Evolutionary conservation across 1,140 invertebrate species (phyloP), one percentile per base, ranked within the genome.

Genomic region (Camponotus floridanus): DNA sequence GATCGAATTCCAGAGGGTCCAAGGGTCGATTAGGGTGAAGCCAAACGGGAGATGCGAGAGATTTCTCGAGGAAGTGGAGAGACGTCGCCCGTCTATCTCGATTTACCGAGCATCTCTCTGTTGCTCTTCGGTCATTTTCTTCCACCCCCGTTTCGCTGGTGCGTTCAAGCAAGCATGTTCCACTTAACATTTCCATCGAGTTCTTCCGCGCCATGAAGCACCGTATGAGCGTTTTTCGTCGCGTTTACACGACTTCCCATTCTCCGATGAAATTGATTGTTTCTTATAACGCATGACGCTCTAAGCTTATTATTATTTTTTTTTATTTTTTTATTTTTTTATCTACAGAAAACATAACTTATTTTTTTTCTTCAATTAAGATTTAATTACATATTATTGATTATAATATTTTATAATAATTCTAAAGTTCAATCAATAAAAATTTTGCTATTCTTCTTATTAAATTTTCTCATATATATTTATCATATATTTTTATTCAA

Each of bases 101-200:
- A 90, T 90, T 90, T 90, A 84, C 59, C 51, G 55, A 59, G 59
- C 76, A 59, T 73, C 83, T 39, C 62, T 90, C 68, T 88, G 86
- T 81, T 76, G 68, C 83, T 87, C 59, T 45, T 74, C 59, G 81
- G 61, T 78, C 76, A 89, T 90, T 90, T 90, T 78, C 76, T 59
- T 86, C 88, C 39, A 65, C 62, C 45, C 67, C 79, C 36, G 64
- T 65, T 59, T 71, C 15, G 68, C 61, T 21, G 33, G 21, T 78
- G 62, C 70, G 70, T 51, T 45, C 62, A 71, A 90, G 78, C 74
- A 76, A 81, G 33, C 76, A 83, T 71, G 65, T 87, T 74, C 13
- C 65, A 59, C 61, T 92, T 93, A 92, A 93, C 87, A 91, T 93
- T 93, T 93, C 88, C 91, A 91, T 92, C 87, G 92, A 93, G 92